Evolutionary conservation across 2,797 vertebrate genomes (phyloP).

Genomic region (Eulemur rubriventer): DNA sequence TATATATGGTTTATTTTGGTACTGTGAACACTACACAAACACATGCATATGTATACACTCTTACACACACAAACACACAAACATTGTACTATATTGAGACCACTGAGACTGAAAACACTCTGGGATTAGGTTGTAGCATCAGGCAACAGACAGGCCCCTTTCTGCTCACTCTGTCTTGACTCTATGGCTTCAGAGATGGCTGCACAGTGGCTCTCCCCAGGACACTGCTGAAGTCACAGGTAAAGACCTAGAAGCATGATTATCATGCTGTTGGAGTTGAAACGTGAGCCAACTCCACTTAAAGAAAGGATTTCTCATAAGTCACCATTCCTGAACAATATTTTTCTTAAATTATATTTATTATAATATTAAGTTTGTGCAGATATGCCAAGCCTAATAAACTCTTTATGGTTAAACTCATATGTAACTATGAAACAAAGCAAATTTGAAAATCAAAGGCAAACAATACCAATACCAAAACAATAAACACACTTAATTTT

Average conservation of each 20-base stretch:
- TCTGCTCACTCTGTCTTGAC: not conserved
- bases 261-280: not conserved
- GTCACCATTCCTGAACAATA: not conserved
- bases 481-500: not conserved
- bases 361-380: not conserved
- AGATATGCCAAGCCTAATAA: not conserved
- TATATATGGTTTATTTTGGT: not conserved
- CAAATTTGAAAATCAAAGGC: not conserved
- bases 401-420: not conserved
- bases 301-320: not conserved
- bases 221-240: not conserved
- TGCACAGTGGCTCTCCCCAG: not conserved
- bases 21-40: not conserved
- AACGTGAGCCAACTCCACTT: not conserved
- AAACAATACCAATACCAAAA: not conserved
- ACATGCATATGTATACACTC: not conserved
- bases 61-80: not conserved
- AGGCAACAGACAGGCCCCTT: not conserved
- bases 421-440: not conserved
- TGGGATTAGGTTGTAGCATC: not conserved
- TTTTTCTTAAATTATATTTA: not conserved
- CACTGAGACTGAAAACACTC: not conserved
- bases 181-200: not conserved
- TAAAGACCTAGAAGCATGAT: not conserved
- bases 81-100: not conserved